Evolutionary conservation across 2,888 invertebrate genomes (phyloP).

Genomic region (Nemurella pictetii): DNA sequence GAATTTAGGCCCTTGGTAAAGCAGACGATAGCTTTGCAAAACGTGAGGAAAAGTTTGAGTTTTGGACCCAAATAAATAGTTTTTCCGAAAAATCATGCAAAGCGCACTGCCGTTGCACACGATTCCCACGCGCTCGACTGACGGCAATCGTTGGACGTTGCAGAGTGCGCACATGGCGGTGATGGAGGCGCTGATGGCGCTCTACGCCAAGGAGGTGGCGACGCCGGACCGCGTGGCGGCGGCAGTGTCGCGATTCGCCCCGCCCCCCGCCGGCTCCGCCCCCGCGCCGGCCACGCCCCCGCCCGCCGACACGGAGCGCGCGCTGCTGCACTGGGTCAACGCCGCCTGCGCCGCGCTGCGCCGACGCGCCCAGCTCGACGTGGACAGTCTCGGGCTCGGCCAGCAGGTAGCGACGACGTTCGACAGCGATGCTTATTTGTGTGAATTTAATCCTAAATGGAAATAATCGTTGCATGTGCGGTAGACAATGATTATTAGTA

Average conservation of each 20-base stretch:
- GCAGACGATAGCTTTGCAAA: too few relatives aligned
- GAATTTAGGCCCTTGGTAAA: too few relatives aligned
- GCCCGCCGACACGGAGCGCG: slow-evolving; percentile 74
- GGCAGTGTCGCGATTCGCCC: slow-evolving; percentile 76
- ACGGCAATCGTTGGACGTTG: too few relatives aligned
- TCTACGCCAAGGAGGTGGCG: slow-evolving; percentile 91
- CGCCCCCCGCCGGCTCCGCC: slow-evolving; percentile 29
- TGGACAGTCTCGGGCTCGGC: slow-evolving; percentile 36
- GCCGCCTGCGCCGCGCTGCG: slow-evolving; percentile 80
- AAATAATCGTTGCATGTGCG: too few relatives aligned
- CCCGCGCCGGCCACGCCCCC: slow-evolving; percentile 54
- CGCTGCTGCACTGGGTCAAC: slow-evolving; percentile 86
- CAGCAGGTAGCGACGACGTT: not conserved
- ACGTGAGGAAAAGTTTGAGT: too few relatives aligned
- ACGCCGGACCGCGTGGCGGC: slow-evolving; percentile 84
- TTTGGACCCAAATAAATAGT: too few relatives aligned
- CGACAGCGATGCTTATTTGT: too few relatives aligned
- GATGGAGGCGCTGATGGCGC: slow-evolving; percentile 91
- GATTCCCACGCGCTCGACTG: too few relatives aligned
- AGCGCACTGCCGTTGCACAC: too few relatives aligned
- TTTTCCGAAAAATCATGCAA: too few relatives aligned
- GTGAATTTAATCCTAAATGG: too few relatives aligned
- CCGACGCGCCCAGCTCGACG: slow-evolving; percentile 51
- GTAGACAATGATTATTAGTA: too few relatives aligned
- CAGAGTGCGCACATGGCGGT: slow-evolving; percentile 95